Base-by-base conservation (phyloP, 2,797 vertebrate species). In the Synaphobranchus kaupii region DNA sequence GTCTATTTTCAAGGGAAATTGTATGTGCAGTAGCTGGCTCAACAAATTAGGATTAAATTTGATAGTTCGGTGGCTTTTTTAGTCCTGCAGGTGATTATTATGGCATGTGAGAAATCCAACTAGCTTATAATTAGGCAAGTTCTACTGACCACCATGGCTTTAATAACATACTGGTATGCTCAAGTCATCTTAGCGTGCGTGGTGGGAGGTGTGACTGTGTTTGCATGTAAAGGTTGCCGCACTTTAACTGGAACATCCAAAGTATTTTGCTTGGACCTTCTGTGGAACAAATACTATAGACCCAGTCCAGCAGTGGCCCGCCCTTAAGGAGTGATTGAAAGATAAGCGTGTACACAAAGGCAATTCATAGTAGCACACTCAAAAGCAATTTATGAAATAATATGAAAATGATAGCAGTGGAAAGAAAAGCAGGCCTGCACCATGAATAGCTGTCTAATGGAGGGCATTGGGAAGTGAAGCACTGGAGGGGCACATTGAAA, bases 341-440 rank as follows among this genome's bases (percentile, higher is more conserved):
- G n/a, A 66, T 66, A 66, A 28, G 25, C 8, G 34, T 39, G 71
- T 39, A 39, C 34, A 73, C 28, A 39, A 39, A 15, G 71, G 3
- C 34, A 13, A 39, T 73, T 73, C 31, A 39, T 10, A 68, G 25
- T 12, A 15, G 34, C 15, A 25, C 71, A 73, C 13, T 73, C 13
- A 73, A 66, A 34, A 73, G 31, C 71, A 34, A 73, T 73, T 73
- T n/a, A n/a, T n/a, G 71, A 39, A 73, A 73, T 73, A 4, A 73
- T 73, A 39, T 13, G 31, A 39, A 73, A 73, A 73, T 31, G 71
- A 34, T 17, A 73, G 2, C 13, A 73, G 31, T 73, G 31, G 34
- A 34, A 73, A 34, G 71, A 13, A 31, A 73, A 39, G 28, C 71
- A 20, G 34, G 31, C 71, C 31, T 17, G 71, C 31, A 4, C 10